Percentiles rank a stretch among this genome's conserved stretches.
Conservation (phyloP, 2,797 vertebrate genomes). For the Pipistrellus nathusii region DNA sequence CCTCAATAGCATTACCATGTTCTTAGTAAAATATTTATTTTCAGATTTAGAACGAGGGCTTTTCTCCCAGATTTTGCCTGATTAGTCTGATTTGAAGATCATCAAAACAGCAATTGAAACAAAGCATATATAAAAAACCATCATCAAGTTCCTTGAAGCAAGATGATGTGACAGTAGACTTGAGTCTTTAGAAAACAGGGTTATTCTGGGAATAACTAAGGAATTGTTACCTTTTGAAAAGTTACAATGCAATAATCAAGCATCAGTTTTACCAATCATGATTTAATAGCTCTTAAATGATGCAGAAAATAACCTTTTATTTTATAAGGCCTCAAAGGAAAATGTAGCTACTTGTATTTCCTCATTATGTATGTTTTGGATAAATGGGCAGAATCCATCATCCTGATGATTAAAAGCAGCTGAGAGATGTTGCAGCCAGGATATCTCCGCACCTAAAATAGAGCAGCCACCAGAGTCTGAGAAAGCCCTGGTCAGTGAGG, state of each 20-base stretch:
- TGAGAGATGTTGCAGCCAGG: background rate
- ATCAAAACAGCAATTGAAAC: background rate
- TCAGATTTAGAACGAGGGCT: background rate
- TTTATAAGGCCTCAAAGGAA: background rate
- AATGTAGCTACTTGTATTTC: constrained; percentile 14
- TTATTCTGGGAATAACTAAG: background rate
- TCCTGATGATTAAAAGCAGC: constrained; percentile 24
- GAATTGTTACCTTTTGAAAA: constrained; percentile 38
- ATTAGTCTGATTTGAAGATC: background rate
- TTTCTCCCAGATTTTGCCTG: background rate
- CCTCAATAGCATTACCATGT: background rate
- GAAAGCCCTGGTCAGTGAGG: background rate
- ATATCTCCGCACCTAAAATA: background rate
- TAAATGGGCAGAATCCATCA: background rate
- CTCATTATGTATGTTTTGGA: background rate
- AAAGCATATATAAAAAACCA: background rate
- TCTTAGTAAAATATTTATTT: background rate
- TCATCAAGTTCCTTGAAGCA: background rate
- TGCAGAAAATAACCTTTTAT: background rate
- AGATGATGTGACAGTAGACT: background rate
- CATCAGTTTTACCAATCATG: background rate
- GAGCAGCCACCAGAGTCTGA: background rate
- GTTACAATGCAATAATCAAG: background rate
- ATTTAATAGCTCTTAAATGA: constrained; percentile 36
- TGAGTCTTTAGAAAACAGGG: background rate